Evolutionary conservation across 2,113 vertebrate species (phyloP).

Genomic region (Bettongia penicillata): DNA sequence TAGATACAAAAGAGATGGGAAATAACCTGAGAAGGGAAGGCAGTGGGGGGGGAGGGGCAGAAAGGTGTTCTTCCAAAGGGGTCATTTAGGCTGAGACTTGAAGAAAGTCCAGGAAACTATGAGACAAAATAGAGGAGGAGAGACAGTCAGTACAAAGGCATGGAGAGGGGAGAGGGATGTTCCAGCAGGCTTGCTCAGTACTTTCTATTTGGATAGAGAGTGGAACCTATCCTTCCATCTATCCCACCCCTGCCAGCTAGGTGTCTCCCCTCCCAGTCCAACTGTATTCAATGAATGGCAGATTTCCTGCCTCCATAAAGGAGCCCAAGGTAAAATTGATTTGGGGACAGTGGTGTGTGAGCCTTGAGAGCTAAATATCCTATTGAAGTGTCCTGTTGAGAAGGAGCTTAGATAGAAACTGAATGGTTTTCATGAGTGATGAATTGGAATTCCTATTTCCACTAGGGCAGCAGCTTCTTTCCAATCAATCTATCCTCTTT

Average conservation of each 20-base stretch:
- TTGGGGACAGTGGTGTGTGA: background rate
- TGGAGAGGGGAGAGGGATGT: no score
- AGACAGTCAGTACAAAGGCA: background rate
- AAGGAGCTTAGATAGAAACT: background rate
- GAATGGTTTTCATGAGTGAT: background rate
- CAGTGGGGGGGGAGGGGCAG: background rate
- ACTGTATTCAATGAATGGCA: background rate
- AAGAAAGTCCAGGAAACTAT: background rate
- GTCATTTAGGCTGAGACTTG: no score
- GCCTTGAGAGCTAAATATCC: background rate
- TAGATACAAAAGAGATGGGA: background rate
- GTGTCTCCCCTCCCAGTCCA: background rate
- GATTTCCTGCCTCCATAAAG: background rate
- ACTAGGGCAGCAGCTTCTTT: background rate
- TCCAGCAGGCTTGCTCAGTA: background rate
- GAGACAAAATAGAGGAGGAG: background rate
- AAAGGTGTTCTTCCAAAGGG: background rate
- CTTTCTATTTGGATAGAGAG: background rate
- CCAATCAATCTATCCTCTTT: background rate
- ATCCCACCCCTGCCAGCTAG: background rate
- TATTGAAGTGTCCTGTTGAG: background rate
- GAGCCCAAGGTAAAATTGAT: background rate
- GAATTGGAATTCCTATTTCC: constrained; percentile 8
- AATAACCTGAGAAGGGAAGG: background rate
- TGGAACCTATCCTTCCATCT: background rate